Evolutionary conservation across 2,888 invertebrate genomes (phyloP).

Genomic region (Drosophila parthenogenetica): DNA sequence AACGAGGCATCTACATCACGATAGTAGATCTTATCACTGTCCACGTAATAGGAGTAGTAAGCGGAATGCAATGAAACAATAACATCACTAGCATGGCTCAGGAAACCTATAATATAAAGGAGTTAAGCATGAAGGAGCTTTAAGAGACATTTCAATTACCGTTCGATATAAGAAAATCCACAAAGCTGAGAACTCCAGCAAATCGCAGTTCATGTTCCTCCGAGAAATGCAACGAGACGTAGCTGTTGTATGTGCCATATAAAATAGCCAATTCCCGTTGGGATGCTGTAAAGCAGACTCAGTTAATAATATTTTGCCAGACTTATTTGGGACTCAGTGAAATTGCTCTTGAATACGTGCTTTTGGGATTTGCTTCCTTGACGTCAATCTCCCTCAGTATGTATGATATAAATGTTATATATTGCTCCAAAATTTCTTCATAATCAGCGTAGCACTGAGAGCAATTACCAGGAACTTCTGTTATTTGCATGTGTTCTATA

Average conservation of each 20-base stretch:
- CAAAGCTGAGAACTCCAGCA: conserved; percentile 48
- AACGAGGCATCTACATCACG: conserved; percentile 5
- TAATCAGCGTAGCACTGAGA: conserved; percentile 43
- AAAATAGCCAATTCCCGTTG: conserved; percentile 52
- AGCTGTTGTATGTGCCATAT: conserved; percentile 53
- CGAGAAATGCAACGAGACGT: conserved; percentile 46
- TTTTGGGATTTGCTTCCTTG: conserved; percentile 6
- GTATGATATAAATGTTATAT: conserved; percentile 34
- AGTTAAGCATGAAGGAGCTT: not conserved
- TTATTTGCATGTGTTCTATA: conserved; percentile 25
- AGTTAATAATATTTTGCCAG: not conserved
- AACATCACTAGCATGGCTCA: conserved; percentile 53
- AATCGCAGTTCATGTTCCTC: conserved; percentile 57
- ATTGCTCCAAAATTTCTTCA: conserved; percentile 38
- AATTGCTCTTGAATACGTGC: conserved; percentile 8
- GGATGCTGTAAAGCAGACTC: conserved; percentile 25
- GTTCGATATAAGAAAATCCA: conserved; percentile 59
- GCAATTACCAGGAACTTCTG: conserved; percentile 43
- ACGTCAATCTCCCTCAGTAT: conserved; percentile 41
- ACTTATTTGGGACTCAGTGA: not conserved
- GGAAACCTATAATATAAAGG: conserved; percentile 50
- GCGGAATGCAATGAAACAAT: conserved; percentile 30
- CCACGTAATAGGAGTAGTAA: conserved; percentile 7
- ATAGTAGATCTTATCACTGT: not conserved
- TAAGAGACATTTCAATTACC: conserved; percentile 46